These are phyloP conservation scores for Eulemur macaco DNA, from an alignment of 2,113 vertebrate genomes.

Conservation along the genomic window DNA sequence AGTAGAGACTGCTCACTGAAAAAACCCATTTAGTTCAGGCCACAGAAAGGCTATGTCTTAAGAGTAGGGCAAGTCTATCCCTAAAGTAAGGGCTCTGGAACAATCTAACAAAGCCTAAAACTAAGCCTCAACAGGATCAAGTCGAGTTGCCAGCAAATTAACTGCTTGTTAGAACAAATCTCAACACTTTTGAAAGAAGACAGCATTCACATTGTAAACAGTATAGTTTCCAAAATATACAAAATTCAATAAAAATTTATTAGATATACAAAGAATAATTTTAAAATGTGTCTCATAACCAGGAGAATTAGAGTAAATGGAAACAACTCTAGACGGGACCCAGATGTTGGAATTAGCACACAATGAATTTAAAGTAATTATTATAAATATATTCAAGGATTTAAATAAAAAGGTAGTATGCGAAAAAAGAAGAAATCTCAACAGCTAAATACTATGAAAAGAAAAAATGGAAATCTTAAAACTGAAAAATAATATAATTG, in stretches of 20 bases:
- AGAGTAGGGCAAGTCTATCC: not conserved
- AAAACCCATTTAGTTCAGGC: not conserved
- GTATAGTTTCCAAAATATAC: not conserved
- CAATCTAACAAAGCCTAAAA: not conserved
- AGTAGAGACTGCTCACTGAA: not conserved
- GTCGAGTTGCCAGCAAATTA: not conserved
- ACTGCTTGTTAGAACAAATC: slow-evolving; percentile 6
- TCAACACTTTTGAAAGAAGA: not conserved
- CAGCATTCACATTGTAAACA: not conserved
- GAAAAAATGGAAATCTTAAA: not conserved
- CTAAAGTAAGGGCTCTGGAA: not conserved
- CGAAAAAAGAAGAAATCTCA: not conserved
- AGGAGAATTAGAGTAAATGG: not conserved
- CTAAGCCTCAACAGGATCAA: not conserved
- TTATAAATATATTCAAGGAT: not conserved
- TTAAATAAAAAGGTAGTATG: slow-evolving; percentile 26
- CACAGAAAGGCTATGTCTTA: not conserved
- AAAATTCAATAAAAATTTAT: slow-evolving; percentile 12
- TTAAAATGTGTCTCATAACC: not conserved
- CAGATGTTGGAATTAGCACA: not conserved
- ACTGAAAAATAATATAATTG: not conserved
- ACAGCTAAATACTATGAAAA: not conserved
- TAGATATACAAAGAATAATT: not conserved
- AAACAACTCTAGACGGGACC: not conserved
- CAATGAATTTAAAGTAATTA: not conserved